Percentiles rank a stretch among this genome's conserved stretches.
Evolutionary conservation across 2,888 invertebrate genomes (phyloP).

Genomic region (Acanthococcus lagerstroemiae): DNA sequence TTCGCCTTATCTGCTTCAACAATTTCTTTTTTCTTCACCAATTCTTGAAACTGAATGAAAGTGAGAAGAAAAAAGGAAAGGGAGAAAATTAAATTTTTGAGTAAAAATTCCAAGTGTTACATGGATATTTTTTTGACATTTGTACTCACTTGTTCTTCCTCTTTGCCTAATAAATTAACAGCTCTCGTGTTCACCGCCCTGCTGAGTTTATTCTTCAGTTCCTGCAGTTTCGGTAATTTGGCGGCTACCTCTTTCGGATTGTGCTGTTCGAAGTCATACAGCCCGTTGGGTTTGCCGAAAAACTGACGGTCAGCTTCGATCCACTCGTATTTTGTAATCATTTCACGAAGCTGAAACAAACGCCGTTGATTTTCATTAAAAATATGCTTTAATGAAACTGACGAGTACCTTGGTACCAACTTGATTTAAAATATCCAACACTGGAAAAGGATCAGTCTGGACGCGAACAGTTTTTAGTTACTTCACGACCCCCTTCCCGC

Average conservation of each 20-base stretch:
- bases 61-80: neutral
- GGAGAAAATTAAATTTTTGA: neutral
- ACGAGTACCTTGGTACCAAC: neutral
- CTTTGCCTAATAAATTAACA: conserved; percentile 72
- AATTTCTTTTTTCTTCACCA: conserved; percentile 55
- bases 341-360: conserved; percentile 39
- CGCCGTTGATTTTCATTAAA: neutral
- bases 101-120: neutral
- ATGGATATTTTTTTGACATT: neutral
- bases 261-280: conserved; percentile 57
- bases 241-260: conserved; percentile 50
- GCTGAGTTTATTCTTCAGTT: conserved; percentile 55
- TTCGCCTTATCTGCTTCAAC: conserved; percentile 64
- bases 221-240: conserved; percentile 49
- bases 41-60: conserved; percentile 54
- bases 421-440: neutral
- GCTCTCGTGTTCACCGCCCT: conserved; percentile 69
- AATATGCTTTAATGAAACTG: neutral
- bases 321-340: conserved; percentile 57
- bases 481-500: conserved; percentile 40
- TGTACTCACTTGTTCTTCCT: conserved; percentile 62
- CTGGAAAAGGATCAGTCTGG: no score
- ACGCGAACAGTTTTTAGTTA: no score
- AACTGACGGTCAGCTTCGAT: conserved; percentile 62
- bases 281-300: conserved; percentile 59